Evolutionary conservation across 1,140 invertebrate genomes (phyloP), one percentile per base, ranked within the genome.

Genomic region (Polypedilum pembai): DNA sequence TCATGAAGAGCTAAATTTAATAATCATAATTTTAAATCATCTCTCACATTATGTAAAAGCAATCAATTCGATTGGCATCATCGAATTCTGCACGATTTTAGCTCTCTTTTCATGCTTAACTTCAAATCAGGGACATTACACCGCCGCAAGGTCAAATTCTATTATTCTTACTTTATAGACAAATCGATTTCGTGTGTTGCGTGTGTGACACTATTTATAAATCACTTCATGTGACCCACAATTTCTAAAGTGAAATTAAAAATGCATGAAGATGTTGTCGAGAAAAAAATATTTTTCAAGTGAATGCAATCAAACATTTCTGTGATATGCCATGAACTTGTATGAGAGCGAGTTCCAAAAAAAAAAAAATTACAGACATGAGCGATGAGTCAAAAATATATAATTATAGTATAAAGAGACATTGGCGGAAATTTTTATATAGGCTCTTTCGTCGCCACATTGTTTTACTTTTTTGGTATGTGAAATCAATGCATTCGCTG

Each of bases 61-160:
- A 56, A 56, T 56, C 45, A 56, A 56, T 56, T 56, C 45, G 45
- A 56, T 56, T 56, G 45, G 45, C 45, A 56, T 56, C 45, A 56
- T 15, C 45, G n/a, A 0, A 56, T n/a, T 56, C 45, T 56, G 45
- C 45, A 56, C 45, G 45, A 56, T 56, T 56, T 56, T 15, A 15
- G 7, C 45, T 15, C 45, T 56, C 45, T 56, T 45, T 56, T 12
- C 45, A 56, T 56, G 24, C 5, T 33, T 33, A 5, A 33, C 24
- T 56, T 56, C 4, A 8, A 56, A 56, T 56, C 4, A n/a, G 12
- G 45, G 45, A 56, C 45, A 56, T 56, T 56, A 12, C 45, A 56
- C 12, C n/a, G 45, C 45, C 12, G n/a, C 12, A 56, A 56, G 45
- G 45, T 56, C 12, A 56, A 45, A n/a, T 33, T 33, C 24, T 33